Percentiles rank a stretch among this genome's conserved stretches.
phyloP scores from a whole-genome alignment of 2,888 invertebrate genomes.

The Brassicogethes aeneus region DNA sequence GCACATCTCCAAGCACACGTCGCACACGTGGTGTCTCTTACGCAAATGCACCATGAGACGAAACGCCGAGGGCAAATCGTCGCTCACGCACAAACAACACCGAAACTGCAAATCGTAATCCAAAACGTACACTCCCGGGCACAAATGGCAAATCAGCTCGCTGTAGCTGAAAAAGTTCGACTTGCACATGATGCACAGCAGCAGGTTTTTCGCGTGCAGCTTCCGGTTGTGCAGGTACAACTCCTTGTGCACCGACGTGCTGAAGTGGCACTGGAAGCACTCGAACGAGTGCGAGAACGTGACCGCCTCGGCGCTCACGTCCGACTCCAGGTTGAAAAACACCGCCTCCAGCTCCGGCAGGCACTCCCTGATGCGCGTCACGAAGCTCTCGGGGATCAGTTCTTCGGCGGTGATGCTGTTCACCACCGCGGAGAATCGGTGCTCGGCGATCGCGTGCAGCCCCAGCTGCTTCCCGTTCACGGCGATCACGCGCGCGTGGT shows the following conservation, averaged over 20 bases:
- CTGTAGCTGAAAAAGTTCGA: conserved; percentile 80
- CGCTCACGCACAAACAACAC: conserved; percentile 72
- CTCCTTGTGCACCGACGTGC: conserved; percentile 72
- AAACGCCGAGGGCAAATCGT: conserved; percentile 76
- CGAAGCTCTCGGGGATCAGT: conserved; percentile 61
- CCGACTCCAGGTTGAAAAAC: conserved; percentile 67
- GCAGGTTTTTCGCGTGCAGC: conserved; percentile 74
- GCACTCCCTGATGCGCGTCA: conserved; percentile 53
- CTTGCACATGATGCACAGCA: conserved; percentile 81
- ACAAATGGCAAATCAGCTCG: conserved; percentile 78
- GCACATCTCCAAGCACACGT: conserved; percentile 77
- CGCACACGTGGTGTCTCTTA: conserved; percentile 77
- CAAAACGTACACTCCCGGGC: conserved; percentile 64
- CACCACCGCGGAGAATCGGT: conserved; percentile 70
- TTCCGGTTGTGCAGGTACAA: conserved; percentile 79
- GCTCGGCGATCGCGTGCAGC: conserved; percentile 69
- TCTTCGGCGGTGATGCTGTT: conserved; percentile 71
- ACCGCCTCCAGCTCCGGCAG: conserved; percentile 52
- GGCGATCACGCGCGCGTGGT: conserved; percentile 76
- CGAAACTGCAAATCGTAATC: conserved; percentile 63
- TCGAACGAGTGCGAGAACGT: conserved; percentile 66
- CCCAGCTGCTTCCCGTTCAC: conserved; percentile 75
- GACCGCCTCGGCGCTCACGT: conserved; percentile 46
- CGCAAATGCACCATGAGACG: conserved; percentile 81
- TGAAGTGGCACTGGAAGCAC: conserved; percentile 78